Percentiles rank a stretch among this genome's conserved stretches.
phyloP scores from a whole-genome alignment of 2,888 invertebrate genomes.

The Margaritifera margaritifera region DNA sequence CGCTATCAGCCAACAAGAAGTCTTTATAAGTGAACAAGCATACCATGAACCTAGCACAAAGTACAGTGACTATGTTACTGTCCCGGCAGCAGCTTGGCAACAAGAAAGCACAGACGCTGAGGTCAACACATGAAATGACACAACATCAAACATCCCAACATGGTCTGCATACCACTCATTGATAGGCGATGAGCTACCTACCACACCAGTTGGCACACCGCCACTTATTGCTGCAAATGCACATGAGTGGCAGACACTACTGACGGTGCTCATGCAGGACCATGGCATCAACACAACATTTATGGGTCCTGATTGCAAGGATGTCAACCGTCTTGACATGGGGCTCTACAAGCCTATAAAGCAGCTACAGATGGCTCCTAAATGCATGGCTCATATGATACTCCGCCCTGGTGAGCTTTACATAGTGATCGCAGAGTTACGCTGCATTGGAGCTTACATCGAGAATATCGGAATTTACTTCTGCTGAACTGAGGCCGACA shows the following conservation, averaged over 20 bases:
- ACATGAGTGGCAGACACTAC: constrained; percentile 11
- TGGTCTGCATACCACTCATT: constrained; percentile 13
- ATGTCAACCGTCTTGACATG: constrained; percentile 2
- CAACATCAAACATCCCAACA: too few relatives aligned
- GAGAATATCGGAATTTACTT: constrained; percentile 1
- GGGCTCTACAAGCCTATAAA: constrained; percentile 1
- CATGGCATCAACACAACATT: constrained; percentile 5
- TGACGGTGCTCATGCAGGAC: constrained; percentile 6
- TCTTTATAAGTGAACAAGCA: too few relatives aligned
- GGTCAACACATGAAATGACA: too few relatives aligned
- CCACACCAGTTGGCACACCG: constrained; percentile 6
- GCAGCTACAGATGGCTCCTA: neutral
- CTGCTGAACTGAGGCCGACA: constrained; percentile 1
- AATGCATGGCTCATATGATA: neutral
- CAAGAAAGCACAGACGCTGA: too few relatives aligned
- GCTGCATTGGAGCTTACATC: too few relatives aligned
- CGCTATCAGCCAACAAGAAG: too few relatives aligned
- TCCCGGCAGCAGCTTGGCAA: too few relatives aligned
- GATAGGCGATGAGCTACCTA: too few relatives aligned
- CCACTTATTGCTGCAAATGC: constrained; percentile 10
- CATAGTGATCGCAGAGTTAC: constrained; percentile 3
- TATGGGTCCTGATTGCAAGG: neutral
- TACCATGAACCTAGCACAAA: too few relatives aligned
- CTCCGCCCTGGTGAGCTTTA: constrained; percentile 8
- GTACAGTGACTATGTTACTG: too few relatives aligned